phyloP scores from a whole-genome alignment of 2,797 vertebrate genomes.

The Crenuchus spilurus region DNA sequence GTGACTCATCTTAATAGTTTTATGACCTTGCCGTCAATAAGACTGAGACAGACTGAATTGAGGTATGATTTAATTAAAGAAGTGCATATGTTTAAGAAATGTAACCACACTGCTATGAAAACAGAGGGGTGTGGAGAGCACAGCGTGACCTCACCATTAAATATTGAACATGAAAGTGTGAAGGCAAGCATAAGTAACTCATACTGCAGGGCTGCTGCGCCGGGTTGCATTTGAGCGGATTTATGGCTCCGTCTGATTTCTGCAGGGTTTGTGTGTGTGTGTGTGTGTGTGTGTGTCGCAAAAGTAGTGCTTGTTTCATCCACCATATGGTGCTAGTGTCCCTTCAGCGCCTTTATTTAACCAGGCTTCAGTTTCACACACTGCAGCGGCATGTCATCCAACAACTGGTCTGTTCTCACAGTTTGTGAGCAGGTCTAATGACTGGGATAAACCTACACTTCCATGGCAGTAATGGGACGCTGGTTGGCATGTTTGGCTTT shows the following conservation, averaged over 20 bases:
- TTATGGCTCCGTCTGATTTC: slow-evolving; percentile 57
- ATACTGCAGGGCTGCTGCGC: slow-evolving; percentile 50
- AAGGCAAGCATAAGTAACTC: slow-evolving; percentile 69
- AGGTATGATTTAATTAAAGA: slow-evolving; percentile 84
- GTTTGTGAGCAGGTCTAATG: slow-evolving; percentile 15
- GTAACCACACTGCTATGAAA: slow-evolving; percentile 60
- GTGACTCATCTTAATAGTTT: slow-evolving; percentile 81
- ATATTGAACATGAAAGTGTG: slow-evolving; percentile 67
- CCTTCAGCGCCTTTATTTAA: slow-evolving; percentile 53
- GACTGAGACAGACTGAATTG: slow-evolving; percentile 77
- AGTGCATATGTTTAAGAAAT: slow-evolving; percentile 75
- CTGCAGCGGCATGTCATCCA: background rate
- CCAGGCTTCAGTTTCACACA: background rate
- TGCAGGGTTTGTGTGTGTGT: slow-evolving; percentile 59
- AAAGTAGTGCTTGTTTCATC: slow-evolving; percentile 69
- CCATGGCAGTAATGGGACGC: background rate
- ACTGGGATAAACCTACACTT: background rate
- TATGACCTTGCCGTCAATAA: slow-evolving; percentile 83
- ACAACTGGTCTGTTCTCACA: background rate
- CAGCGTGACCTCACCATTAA: slow-evolving; percentile 69
- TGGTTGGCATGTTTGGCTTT: background rate
- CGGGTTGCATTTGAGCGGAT: slow-evolving; percentile 57
- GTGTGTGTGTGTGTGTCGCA: slow-evolving; percentile 57
- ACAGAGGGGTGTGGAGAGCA: slow-evolving; percentile 59
- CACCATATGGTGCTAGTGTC: slow-evolving; percentile 76